These are phyloP conservation scores for Uria aalge DNA, from an alignment of 2,113 vertebrate species.

Conservation along the genomic window DNA sequence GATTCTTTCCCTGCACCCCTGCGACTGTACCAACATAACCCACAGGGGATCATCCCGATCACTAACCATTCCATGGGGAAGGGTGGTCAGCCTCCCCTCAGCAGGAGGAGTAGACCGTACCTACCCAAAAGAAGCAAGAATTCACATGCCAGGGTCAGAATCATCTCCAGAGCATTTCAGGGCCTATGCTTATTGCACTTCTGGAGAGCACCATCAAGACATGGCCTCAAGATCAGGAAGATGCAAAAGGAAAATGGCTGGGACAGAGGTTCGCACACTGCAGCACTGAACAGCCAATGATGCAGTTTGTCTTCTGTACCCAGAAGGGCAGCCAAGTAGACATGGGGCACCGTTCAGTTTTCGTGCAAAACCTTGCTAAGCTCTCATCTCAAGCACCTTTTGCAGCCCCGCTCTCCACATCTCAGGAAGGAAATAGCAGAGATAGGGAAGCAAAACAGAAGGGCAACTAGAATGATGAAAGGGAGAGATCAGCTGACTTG, in stretches of 20 bases:
- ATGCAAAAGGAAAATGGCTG: neutral
- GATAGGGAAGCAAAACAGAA: neutral
- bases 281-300: neutral
- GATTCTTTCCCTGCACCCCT: neutral
- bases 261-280: neutral
- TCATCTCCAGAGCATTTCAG: neutral
- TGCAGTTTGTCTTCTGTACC: neutral
- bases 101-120: neutral
- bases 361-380: neutral
- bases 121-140: neutral
- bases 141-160: neutral
- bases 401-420: neutral
- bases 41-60: neutral
- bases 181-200: neutral
- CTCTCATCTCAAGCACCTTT: neutral
- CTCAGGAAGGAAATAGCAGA: neutral
- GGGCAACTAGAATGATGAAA: neutral
- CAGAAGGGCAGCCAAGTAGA: neutral
- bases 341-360: neutral
- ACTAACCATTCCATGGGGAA: neutral
- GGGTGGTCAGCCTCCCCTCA: neutral
- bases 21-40: neutral
- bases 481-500: neutral
- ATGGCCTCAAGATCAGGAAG: neutral
- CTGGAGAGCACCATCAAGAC: accelerated